These are phyloP conservation scores for Crenuchus spilurus DNA, from an alignment of 2,797 vertebrate genomes.

Conservation along the genomic window DNA sequence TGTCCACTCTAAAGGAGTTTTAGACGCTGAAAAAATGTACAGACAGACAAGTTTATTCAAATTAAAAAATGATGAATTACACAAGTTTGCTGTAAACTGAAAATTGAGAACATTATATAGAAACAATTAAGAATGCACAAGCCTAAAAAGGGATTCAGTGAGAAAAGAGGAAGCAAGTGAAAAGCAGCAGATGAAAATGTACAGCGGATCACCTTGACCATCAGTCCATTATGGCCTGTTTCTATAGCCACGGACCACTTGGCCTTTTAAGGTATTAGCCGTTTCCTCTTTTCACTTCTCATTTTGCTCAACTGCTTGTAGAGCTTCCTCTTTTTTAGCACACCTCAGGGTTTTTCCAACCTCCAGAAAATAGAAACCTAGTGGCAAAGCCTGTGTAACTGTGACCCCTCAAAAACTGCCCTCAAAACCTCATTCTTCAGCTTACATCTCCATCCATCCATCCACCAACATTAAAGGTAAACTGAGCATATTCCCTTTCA, in stretches of 20 bases:
- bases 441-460: not conserved
- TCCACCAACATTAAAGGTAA: not conserved
- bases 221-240: slow-evolving; percentile 18
- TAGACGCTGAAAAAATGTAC: not conserved
- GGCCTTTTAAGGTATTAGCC: slow-evolving; percentile 24
- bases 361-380: not conserved
- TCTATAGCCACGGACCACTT: slow-evolving; percentile 46
- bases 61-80: slow-evolving; percentile 17
- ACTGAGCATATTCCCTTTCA: not conserved
- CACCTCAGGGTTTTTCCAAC: not conserved
- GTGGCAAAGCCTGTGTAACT: not conserved
- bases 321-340: slow-evolving; percentile 19
- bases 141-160: not conserved
- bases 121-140: not conserved
- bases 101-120: too few species aligned
- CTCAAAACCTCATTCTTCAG: not conserved
- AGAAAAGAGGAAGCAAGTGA: not conserved
- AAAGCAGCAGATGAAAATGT: slow-evolving; percentile 13
- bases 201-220: slow-evolving; percentile 33
- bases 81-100: too few species aligned
- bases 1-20: not conserved
- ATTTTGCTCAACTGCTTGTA: slow-evolving; percentile 29
- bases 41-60: not conserved
- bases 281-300: slow-evolving; percentile 47
- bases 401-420: not conserved